phyloP scores from a whole-genome alignment of 2,888 invertebrate genomes.

The Polylopha cassiicola region DNA sequence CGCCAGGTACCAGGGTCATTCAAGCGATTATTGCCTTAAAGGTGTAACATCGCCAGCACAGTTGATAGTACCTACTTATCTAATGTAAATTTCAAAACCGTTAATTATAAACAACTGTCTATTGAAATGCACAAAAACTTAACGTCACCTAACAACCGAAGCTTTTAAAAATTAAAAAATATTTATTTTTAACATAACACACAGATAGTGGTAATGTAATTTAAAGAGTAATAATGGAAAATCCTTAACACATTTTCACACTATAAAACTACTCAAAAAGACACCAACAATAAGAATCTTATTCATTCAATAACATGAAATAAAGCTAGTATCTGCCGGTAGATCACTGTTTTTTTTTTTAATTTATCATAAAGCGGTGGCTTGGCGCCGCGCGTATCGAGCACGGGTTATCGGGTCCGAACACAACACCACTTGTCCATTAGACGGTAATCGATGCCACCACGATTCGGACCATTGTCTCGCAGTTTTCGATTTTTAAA shows the following conservation, averaged over 20 bases:
- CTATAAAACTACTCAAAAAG: background rate
- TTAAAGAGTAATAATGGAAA: too few relatives aligned
- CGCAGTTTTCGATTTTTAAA: conserved; percentile 52
- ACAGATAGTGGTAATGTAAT: too few relatives aligned
- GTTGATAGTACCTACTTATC: too few relatives aligned
- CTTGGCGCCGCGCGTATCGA: conserved; percentile 74
- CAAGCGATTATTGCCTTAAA: too few relatives aligned
- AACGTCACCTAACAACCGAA: too few relatives aligned
- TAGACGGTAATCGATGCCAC: conserved; percentile 77
- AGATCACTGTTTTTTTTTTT: conserved; percentile 51
- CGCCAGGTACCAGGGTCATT: too few relatives aligned
- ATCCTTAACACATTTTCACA: conserved; percentile 1
- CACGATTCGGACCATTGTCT: conserved; percentile 64
- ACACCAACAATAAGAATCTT: conserved; percentile 9
- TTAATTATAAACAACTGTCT: too few relatives aligned
- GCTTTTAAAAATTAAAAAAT: too few relatives aligned
- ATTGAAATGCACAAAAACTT: too few relatives aligned
- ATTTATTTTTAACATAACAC: too few relatives aligned
- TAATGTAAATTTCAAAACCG: too few relatives aligned
- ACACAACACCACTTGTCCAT: conserved; percentile 77
- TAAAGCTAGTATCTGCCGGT: conserved; percentile 40
- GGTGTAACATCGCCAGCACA: too few relatives aligned
- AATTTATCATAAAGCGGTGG: conserved; percentile 61
- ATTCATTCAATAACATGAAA: conserved; percentile 14
- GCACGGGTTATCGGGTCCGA: conserved; percentile 61